Base-by-base conservation (phyloP, 2,113 vertebrate species). In the Phrynosoma blainvillii region DNA sequence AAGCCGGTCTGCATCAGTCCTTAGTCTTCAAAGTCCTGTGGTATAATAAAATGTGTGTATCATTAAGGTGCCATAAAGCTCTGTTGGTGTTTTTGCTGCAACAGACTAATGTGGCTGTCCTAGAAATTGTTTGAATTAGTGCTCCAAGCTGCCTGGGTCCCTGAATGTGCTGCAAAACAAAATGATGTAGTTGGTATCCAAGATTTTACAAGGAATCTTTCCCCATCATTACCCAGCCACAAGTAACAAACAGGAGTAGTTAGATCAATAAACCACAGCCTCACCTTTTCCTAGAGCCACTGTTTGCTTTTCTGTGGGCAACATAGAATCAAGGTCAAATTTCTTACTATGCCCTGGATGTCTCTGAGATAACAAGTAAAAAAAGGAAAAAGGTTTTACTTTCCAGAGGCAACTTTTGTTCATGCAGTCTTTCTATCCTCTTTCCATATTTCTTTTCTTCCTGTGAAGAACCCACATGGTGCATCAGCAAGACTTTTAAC, bases 121-220 rank as follows among this genome's bases (percentile, higher is more conserved):
- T 30, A 71, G 68, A 70, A 30, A 70, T 70, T 27, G 27, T 70
- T 70, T 5, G 11, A 70, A 27, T 70, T 21, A 88, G 85, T 87
- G 88, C 89, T 92, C 91, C n/a, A 87, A 91, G 84, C 65, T 84
- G 65, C 81, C 74, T 32, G 79, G 74, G 52, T 62, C 52, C 71
- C 80, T 62, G 65, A 88, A 84, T 89, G 87, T 5, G 0, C 84
- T 92, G 89, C 93, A 92, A 89, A 92, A 93, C 80, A 30, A 95
- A 89, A 94, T 92, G 92, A 93, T 95, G 94, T 93, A 95, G 89
- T 52, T 73, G 92, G 91, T 92, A 91, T 89, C 91, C 88, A 84
- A 93, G 84, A 87, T 86, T 52, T 86, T 91, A 66, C 2, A 89
- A 92, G 0, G 4, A 91, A 95, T 92, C 87, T 90, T 90, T 93